Conservation (phyloP, 2,797 vertebrate species). For the Mico argentatus region DNA sequence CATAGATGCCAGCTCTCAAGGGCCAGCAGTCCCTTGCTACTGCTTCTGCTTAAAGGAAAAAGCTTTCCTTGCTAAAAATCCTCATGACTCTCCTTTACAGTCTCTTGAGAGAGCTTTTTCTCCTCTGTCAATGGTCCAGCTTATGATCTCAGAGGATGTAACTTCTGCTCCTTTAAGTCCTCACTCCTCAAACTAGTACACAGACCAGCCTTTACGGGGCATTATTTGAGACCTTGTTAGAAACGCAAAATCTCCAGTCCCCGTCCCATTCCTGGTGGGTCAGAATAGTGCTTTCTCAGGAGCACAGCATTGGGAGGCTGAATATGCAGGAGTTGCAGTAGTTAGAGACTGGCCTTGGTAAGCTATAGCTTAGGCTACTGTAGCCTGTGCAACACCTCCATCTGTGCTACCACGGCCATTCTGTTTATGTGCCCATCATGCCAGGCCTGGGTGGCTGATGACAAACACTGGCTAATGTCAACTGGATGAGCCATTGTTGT, state of each 20-base stretch:
- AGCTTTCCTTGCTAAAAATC: not conserved
- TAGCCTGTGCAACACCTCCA: not conserved
- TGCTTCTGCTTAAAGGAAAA: not conserved
- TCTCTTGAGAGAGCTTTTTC: not conserved
- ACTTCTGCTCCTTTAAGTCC: not conserved
- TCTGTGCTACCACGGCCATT: not conserved
- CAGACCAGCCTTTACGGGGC: not conserved
- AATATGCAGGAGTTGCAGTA: not conserved
- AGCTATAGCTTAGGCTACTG: not conserved
- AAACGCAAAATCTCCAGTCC: not conserved
- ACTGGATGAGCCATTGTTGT: not conserved
- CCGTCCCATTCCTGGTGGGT: not conserved
- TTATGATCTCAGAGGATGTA: not conserved
- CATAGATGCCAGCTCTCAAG: not conserved
- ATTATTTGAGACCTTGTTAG: not conserved
- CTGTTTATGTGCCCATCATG: not conserved
- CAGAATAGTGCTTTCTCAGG: not conserved
- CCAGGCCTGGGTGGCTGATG: not conserved
- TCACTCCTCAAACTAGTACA: not conserved
- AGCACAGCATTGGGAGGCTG: not conserved
- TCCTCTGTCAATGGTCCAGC: not conserved
- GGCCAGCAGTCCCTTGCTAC: not conserved
- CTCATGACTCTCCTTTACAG: not conserved
- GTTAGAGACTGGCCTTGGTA: not conserved
- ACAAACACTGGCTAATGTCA: not conserved